Evolutionary conservation across 2,888 invertebrate species (phyloP).

Genomic region (Volucella zonaria): DNA sequence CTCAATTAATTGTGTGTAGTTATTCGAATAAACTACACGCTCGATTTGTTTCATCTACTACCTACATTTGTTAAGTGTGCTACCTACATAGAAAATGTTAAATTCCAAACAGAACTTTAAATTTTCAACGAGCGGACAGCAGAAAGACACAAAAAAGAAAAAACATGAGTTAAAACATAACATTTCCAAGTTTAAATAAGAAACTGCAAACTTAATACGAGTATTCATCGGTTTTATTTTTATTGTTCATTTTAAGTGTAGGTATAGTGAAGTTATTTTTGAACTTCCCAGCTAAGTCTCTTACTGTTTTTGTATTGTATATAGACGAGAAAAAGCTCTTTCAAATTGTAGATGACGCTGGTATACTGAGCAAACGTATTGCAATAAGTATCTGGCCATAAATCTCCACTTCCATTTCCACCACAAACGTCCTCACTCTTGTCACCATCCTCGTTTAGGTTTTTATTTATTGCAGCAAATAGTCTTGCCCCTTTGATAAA

Average conservation of each 20-base stretch:
- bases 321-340: neutral
- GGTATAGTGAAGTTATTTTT: neutral
- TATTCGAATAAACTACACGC: no score
- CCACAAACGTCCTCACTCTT: neutral
- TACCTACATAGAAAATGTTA: no score
- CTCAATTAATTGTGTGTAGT: neutral
- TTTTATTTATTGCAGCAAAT: conserved; percentile 2
- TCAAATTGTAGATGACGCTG: neutral
- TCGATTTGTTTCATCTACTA: neutral
- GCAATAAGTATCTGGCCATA: conserved; percentile 2
- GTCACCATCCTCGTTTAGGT: neutral
- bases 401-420: no score
- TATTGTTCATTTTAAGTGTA: no score
- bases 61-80: neutral
- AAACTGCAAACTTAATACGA: no score
- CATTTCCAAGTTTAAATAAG: no score
- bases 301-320: neutral
- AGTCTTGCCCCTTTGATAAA: conserved; percentile 9
- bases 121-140: no score
- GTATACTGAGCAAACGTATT: neutral
- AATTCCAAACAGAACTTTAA: no score
- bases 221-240: no score
- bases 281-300: neutral
- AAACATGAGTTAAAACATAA: no score
- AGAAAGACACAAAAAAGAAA: no score